Evolutionary conservation across 2,113 vertebrate genomes (phyloP).

Genomic region (Gulo gulo): DNA sequence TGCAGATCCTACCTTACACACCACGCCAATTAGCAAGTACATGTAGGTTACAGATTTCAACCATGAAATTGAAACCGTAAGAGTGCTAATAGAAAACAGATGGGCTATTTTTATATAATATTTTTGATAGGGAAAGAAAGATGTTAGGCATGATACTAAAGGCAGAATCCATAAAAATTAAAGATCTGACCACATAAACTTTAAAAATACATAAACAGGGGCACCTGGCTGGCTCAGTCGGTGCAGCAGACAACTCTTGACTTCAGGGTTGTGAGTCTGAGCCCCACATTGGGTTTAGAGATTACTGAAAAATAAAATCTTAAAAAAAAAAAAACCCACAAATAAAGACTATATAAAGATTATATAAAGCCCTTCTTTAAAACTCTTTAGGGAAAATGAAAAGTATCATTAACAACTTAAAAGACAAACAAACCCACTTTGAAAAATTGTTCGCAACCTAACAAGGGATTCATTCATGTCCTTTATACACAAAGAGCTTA

Average conservation of each 20-base stretch:
- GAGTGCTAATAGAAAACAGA: slow-evolving; percentile 19
- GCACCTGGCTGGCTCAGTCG: neutral
- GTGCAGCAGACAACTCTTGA: neutral
- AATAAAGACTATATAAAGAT: neutral
- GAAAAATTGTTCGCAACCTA: slow-evolving; percentile 33
- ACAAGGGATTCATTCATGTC: slow-evolving; percentile 19
- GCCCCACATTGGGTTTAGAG: neutral
- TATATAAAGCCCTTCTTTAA: neutral
- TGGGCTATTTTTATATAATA: neutral
- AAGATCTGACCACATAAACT: neutral
- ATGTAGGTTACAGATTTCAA: neutral
- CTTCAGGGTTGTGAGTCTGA: neutral
- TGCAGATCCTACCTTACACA: neutral
- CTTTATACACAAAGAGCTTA: neutral
- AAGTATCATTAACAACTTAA: slow-evolving; percentile 10
- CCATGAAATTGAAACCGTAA: neutral
- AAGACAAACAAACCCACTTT: slow-evolving; percentile 35
- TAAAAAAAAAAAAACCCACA: neutral
- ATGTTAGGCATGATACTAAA: slow-evolving; percentile 1
- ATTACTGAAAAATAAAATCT: neutral
- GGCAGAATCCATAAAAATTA: slow-evolving; percentile 28
- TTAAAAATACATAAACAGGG: neutral
- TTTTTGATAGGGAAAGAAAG: neutral
- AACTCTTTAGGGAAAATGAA: neutral
- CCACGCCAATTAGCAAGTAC: neutral